These are phyloP conservation scores for Hipposideros larvatus DNA, from an alignment of 2,797 vertebrate genomes.

Conservation along the genomic window DNA sequence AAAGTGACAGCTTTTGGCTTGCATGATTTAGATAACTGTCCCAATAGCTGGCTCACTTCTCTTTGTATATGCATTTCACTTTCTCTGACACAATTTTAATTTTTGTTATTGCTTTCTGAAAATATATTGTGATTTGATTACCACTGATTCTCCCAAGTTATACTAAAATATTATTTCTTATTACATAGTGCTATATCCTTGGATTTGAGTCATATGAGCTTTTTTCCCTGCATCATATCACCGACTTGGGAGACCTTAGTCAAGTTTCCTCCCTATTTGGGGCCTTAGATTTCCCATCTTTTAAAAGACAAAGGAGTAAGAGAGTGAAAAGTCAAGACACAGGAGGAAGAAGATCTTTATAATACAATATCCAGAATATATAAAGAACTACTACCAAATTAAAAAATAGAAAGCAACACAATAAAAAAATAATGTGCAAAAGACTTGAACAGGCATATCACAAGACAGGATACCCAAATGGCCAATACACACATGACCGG, in stretches of 20 bases:
- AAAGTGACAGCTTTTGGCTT: background rate
- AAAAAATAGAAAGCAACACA: background rate
- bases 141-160: background rate
- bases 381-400: background rate
- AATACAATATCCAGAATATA: background rate
- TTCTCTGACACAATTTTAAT: background rate
- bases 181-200: background rate
- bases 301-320: background rate
- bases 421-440: constrained; percentile 27
- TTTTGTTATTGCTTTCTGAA: background rate
- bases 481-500: background rate
- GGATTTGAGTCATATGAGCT: background rate
- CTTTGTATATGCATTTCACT: background rate
- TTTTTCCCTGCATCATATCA: background rate
- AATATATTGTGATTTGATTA: background rate
- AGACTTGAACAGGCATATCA: background rate
- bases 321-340: background rate
- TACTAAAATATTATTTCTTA: background rate
- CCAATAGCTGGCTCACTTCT: background rate
- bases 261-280: background rate
- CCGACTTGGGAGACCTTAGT: background rate
- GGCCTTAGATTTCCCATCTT: background rate
- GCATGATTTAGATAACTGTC: background rate
- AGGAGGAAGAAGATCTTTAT: background rate
- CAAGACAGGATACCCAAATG: background rate